Conservation (phyloP, 2,797 vertebrate genomes). For the Poeciliopsis gracilis region DNA sequence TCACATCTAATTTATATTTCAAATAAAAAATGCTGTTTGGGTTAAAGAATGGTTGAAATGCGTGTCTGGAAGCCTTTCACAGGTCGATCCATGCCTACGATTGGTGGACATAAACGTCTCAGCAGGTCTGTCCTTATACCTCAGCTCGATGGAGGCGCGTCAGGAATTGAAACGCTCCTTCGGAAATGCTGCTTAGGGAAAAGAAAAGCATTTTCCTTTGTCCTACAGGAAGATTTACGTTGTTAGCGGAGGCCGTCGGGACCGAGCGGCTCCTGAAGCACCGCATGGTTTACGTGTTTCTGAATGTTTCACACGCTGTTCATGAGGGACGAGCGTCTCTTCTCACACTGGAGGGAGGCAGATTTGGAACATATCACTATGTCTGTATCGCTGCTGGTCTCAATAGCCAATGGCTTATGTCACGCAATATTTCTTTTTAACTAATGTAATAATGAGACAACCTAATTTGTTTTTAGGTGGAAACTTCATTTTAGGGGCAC, state of each 20-base stretch:
- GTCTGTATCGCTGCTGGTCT: slow-evolving; percentile 8
- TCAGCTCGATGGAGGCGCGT: neutral
- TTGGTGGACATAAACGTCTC: neutral
- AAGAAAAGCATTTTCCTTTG: neutral
- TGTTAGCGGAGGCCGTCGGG: slow-evolving; percentile 20
- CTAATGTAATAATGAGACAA: slow-evolving; percentile 14
- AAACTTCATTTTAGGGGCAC: slow-evolving; percentile 4
- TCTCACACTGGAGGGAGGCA: slow-evolving; percentile 46
- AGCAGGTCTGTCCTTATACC: neutral
- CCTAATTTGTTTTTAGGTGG: slow-evolving; percentile 8
- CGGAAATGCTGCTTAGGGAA: neutral
- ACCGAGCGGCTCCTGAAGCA: slow-evolving; percentile 43
- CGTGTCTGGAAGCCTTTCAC: neutral
- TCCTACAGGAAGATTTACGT: neutral
- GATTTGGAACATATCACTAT: slow-evolving; percentile 40
- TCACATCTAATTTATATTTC: neutral
- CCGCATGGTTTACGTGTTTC: slow-evolving; percentile 68
- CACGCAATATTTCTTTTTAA: neutral
- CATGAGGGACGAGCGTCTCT: slow-evolving; percentile 41
- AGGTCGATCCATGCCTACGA: neutral
- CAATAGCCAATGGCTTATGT: slow-evolving; percentile 3
- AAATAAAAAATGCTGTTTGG: neutral
- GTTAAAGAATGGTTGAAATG: neutral
- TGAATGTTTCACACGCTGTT: slow-evolving; percentile 52
- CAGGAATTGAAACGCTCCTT: neutral